Conservation (phyloP, 2,888 invertebrate genomes). For the Parascotia fuliginaria region DNA sequence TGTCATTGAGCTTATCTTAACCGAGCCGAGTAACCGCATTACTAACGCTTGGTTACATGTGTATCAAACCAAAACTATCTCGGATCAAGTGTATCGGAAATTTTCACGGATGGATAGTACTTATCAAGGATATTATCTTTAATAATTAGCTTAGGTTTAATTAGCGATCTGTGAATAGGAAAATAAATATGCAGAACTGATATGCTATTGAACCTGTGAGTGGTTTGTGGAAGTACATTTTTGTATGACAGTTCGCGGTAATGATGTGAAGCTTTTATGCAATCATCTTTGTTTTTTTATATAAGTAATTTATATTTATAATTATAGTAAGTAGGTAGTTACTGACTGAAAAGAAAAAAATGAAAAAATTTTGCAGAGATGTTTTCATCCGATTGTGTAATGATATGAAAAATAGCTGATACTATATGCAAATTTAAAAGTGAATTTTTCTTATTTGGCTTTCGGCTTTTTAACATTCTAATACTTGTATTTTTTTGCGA, state of each 20-base stretch:
- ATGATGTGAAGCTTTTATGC: neutral
- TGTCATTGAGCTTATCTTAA: slow-evolving; percentile 60
- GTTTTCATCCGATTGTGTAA: too few relatives aligned
- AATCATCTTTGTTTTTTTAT: neutral
- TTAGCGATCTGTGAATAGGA: slow-evolving; percentile 5
- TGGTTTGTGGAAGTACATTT: slow-evolving; percentile 1
- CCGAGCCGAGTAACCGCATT: slow-evolving; percentile 57
- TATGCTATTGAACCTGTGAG: neutral
- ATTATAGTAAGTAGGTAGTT: too few relatives aligned
- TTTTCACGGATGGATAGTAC: slow-evolving; percentile 60
- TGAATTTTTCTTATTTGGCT: too few relatives aligned
- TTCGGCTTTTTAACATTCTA: too few relatives aligned
- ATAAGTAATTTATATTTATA: too few relatives aligned
- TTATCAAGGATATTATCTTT: slow-evolving; percentile 31
- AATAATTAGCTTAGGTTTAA: slow-evolving; percentile 7
- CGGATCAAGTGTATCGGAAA: slow-evolving; percentile 67
- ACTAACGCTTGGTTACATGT: slow-evolving; percentile 60
- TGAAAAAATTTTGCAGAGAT: too few relatives aligned
- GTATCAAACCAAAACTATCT: slow-evolving; percentile 62
- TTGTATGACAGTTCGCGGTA: neutral
- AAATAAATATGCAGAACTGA: slow-evolving; percentile 1
- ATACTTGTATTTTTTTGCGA: too few relatives aligned
- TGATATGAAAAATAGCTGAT: too few relatives aligned
- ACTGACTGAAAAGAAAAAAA: too few relatives aligned
- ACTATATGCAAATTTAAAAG: too few relatives aligned